Conservation (phyloP, 2,888 invertebrate genomes). For the Rotaria sp. region DNA sequence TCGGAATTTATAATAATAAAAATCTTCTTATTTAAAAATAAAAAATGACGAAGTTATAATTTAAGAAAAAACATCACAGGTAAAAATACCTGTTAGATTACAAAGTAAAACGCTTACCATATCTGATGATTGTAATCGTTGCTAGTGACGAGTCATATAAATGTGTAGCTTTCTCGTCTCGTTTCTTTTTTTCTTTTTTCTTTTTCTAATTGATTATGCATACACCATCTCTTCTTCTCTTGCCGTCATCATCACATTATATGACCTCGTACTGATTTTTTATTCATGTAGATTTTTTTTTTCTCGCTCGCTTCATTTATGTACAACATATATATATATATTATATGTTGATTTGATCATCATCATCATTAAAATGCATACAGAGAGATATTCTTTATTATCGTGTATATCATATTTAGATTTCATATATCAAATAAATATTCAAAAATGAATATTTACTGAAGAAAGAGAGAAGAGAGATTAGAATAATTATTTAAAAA, state of each 20-base stretch:
- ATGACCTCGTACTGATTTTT: conserved; percentile 17
- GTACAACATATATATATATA: neutral
- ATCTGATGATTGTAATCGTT: neutral
- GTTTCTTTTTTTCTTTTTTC: neutral
- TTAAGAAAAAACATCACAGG: no score
- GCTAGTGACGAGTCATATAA: neutral
- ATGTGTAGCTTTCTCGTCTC: neutral
- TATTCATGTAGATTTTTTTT: conserved; percentile 30
- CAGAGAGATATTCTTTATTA: neutral
- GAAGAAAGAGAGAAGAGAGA: neutral
- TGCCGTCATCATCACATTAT: conserved; percentile 1
- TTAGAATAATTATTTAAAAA: conserved; percentile 17
- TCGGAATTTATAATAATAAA: no score
- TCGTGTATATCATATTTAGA: neutral
- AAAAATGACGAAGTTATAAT: no score
- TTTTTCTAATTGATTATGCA: conserved; percentile 29
- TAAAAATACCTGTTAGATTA: no score
- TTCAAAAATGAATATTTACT: neutral
- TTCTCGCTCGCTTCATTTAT: conserved; percentile 1
- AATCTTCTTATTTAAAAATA: no score
- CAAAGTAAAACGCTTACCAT: neutral
- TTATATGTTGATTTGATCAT: conserved; percentile 1
- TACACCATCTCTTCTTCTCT: conserved; percentile 17
- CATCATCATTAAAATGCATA: neutral
- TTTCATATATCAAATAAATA: neutral